Evolutionary conservation across 2,113 vertebrate genomes (phyloP).

Genomic region (Misgurnus anguillicaudatus): DNA sequence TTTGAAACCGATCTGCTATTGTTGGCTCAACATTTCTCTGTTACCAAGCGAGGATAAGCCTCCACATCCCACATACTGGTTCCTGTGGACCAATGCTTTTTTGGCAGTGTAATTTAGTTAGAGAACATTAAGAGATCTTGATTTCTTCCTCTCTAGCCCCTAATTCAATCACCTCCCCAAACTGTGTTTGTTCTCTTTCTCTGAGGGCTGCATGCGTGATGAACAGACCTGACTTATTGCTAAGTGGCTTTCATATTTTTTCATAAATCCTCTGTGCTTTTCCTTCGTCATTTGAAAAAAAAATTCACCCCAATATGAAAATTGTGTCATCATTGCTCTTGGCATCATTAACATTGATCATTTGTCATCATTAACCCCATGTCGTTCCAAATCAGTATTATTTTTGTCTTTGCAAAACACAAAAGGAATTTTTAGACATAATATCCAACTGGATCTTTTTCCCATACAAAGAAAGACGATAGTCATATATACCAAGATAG

Average conservation of each 20-base stretch:
- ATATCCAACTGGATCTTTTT: no score
- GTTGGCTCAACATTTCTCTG: constrained; percentile 24
- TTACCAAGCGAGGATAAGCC: constrained; percentile 17
- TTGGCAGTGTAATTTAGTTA: constrained; percentile 36
- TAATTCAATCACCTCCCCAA: constrained; percentile 40
- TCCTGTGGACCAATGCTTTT: constrained; percentile 27
- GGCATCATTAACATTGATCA: no score
- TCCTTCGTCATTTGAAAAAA: not conserved
- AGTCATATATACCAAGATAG: no score
- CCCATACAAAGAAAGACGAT: no score
- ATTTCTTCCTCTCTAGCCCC: constrained; percentile 7
- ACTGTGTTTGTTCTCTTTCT: constrained; percentile 35
- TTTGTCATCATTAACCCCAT: no score
- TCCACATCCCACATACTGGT: constrained; percentile 7
- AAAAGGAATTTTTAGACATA: no score
- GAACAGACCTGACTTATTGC: constrained; percentile 17
- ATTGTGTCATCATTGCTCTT: no score
- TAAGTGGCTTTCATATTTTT: constrained; percentile 13
- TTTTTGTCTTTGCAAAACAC: no score
- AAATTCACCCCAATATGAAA: no score
- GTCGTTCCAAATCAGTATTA: no score
- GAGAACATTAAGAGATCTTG: not conserved
- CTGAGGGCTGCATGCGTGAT: constrained; percentile 1
- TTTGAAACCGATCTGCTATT: constrained; percentile 27
- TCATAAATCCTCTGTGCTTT: not conserved